Evolutionary conservation across 2,888 invertebrate species (phyloP), one percentile per base, ranked within the genome.

Genomic region (Eupeodes luniger): DNA sequence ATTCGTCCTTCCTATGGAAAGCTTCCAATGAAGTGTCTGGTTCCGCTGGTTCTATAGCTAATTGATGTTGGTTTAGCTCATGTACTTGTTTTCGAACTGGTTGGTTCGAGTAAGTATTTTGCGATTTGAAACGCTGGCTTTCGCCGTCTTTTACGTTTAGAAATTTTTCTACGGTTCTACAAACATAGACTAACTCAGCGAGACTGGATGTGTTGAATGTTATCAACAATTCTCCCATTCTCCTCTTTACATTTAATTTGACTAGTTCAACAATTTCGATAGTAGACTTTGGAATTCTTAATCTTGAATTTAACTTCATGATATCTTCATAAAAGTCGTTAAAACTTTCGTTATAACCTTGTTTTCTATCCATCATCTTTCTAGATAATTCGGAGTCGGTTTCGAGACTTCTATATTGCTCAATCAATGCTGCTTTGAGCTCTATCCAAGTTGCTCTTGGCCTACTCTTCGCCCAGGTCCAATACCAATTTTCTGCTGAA

Each of bases 331-430:
- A 59, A 34, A 59, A 59, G 12, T 34, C 34, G n/a, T 59, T 34
- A 34, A 59, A 59, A 59, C 59, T 59, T 27, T 59, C 59, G n/a
- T 59, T 59, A 10, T n/a, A 59, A 27, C 12, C 34, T 27, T 59
- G 59, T 5, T n/a, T 27, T 27, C 59, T 27, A 59, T 59, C 59
- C 14, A n/a, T 11, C 59, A 59, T 59, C 27, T 59, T 59, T 12
- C 59, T 27, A 9, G 27, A 14, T 7, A 61, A 19, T 19, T 19
- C 19, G 19, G 19, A 19, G 19, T 19, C 19, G 19, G 19, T 19
- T 19, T 19, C 19, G n/a, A 19, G 19, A 19, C 19, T 19, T 19
- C 19, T 19, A 19, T 19, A 19, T 19, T 19, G 19, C 19, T 19
- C 19, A 19, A 19, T 19, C 19, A 19, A 19, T 1, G 19, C 19